A percentile compares a stretch with the other conserved stretches of the same genome.
Conservation (phyloP, 1,140 invertebrate species). For the Mylabris phalerata region DNA sequence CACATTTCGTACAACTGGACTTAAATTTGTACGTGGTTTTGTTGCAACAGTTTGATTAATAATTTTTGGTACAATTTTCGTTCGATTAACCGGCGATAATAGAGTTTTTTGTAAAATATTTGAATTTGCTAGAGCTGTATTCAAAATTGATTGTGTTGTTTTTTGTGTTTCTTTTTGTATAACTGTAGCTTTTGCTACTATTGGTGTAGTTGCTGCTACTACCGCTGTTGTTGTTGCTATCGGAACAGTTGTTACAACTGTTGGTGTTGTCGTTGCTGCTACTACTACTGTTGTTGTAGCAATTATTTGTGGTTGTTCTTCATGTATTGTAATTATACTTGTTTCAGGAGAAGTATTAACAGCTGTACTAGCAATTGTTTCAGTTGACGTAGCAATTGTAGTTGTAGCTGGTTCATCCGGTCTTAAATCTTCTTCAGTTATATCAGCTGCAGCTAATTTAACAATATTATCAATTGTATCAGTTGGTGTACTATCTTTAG, state of each 20-base stretch:
- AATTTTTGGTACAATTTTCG: conserved; percentile 15
- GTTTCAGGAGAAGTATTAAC: no score
- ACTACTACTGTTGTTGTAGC: background rate
- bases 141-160: conserved; percentile 27
- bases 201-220: background rate
- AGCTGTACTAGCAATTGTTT: background rate
- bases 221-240: background rate
- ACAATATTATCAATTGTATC: conserved; percentile 35
- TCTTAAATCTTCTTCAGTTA: conserved; percentile 34
- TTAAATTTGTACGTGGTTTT: conserved; percentile 6
- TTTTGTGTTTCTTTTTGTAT: background rate
- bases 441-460: conserved; percentile 36
- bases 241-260: background rate
- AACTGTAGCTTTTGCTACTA: background rate
- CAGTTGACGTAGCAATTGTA: background rate
- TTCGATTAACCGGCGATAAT: conserved; percentile 6
- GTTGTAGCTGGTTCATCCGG: conserved; percentile 14
- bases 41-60: conserved; percentile 15
- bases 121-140: conserved; percentile 26
- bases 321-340: no score
- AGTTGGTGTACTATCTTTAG: conserved; percentile 1
- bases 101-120: conserved; percentile 18
- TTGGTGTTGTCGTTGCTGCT: background rate
- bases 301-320: background rate
- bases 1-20: background rate